Evolutionary conservation across 2,888 invertebrate genomes (phyloP), one percentile per base, ranked within the genome.

Genomic region (Xylophagus ater): DNA sequence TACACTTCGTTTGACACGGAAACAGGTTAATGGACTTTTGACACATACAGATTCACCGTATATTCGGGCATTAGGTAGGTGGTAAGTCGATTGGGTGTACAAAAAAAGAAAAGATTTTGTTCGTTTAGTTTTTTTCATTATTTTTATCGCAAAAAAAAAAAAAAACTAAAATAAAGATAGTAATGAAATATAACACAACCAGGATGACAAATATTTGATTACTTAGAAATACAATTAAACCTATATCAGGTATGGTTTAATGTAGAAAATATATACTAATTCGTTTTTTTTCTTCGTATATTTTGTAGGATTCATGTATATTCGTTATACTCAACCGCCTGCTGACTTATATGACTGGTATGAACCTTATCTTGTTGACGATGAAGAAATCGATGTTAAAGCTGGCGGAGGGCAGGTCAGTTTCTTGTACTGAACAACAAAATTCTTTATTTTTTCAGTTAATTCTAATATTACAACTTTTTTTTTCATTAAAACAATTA

Each of bases 281-380:
- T 20, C 23, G 14, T 9, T 28, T 30, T 37, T 43, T 34, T 30
- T 37, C 26, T 25, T 42, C 18, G 29, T 33, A 47, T 47, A 50
- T 53, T 47, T 24, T 48, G 21, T 54, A 75, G 75, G 80, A 21
- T 81, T 79, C 57, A 81, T 80, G 78, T 78, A 74, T 63, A 89
- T 81, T 48, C 70, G 97, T 52, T 98, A 90, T 66, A 94, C 94
- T 7, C 92, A 97, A 62, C 94, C 94, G 12, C 97, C 98, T 1
- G 80, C 79, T 36, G 92, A 93, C 60, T 70, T 98, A 44, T 90
- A 96, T 70, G 87, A 88, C 59, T 98, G 98, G 98, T 96, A 89
- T 60, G 92, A 85, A 54, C 82, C 86, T 39, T 98, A 96, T 68
- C 69, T 98, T 50, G 90, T 93, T 57, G 96, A 97, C 60, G 86